These are phyloP conservation scores for Anarsia innoxiella DNA, from an alignment of 2,888 invertebrate genomes.

Conservation along the genomic window DNA sequence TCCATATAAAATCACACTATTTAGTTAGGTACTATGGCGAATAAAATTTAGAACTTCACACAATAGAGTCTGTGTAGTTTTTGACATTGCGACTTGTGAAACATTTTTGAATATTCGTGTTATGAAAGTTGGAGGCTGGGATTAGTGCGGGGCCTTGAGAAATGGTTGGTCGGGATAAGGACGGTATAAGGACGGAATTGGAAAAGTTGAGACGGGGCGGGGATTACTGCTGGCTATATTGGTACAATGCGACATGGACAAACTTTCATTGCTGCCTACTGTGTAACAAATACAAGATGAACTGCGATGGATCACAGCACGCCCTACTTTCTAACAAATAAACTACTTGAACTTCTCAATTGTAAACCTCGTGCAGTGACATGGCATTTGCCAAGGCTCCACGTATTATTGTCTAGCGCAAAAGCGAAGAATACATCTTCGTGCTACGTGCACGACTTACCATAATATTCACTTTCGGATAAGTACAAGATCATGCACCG, in stretches of 20 bases:
- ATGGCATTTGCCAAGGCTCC: not conserved
- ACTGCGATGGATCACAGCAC: too few species aligned
- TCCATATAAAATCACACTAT: too few species aligned
- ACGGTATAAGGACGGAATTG: constrained; percentile 32
- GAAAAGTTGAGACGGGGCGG: constrained; percentile 54
- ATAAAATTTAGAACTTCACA: too few species aligned
- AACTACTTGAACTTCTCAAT: too few species aligned
- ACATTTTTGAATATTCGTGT: constrained; percentile 44
- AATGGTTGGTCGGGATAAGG: constrained; percentile 36
- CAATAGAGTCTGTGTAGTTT: constrained; percentile 27
- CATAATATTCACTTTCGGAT: constrained; percentile 1
- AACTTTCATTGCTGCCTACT: constrained; percentile 31
- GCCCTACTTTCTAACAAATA: too few species aligned
- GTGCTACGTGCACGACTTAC: not conserved
- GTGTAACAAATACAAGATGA: too few species aligned
- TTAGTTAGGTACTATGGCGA: too few species aligned
- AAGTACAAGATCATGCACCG: not conserved
- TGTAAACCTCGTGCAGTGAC: too few species aligned
- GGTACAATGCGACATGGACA: constrained; percentile 38
- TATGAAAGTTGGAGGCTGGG: constrained; percentile 43
- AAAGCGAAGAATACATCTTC: not conserved
- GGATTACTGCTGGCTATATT: constrained; percentile 48
- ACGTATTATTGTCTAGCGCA: not conserved
- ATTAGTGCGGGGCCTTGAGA: constrained; percentile 50
- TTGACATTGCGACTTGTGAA: constrained; percentile 31